These are phyloP conservation scores for Coregonus ussuriensis DNA, from an alignment of 2,797 vertebrate genomes.

Conservation along the genomic window DNA sequence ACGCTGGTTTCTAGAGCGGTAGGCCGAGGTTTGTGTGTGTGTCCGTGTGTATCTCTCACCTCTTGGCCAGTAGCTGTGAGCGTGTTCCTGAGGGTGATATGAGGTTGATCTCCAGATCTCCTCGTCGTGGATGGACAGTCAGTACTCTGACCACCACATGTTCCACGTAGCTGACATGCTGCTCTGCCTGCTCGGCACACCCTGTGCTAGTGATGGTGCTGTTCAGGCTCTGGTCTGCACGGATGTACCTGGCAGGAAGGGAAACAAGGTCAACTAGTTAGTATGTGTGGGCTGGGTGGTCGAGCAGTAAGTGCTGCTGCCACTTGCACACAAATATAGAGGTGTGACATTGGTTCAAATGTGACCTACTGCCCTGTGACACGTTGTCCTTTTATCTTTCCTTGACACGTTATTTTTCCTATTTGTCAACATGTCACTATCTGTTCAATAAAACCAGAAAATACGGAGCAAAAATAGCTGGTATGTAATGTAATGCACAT, in stretches of 20 bases:
- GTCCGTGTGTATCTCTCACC: slow-evolving; percentile 66
- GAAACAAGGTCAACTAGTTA: neutral
- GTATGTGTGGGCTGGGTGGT: neutral
- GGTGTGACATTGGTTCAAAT: neutral
- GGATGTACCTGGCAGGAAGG: slow-evolving; percentile 78
- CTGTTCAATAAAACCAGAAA: neutral
- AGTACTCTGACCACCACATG: slow-evolving; percentile 85
- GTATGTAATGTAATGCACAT: too few relatives aligned
- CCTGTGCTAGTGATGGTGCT: slow-evolving; percentile 75
- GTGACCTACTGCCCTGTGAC: neutral
- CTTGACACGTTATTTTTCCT: neutral
- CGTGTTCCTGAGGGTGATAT: slow-evolving; percentile 86
- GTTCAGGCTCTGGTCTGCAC: slow-evolving; percentile 79
- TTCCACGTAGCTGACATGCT: slow-evolving; percentile 82
- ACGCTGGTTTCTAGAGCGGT: neutral
- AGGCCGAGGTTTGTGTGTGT: neutral
- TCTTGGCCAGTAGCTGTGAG: slow-evolving; percentile 87
- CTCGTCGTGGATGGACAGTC: slow-evolving; percentile 83
- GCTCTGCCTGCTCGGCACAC: slow-evolving; percentile 77
- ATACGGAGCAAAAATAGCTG: too few relatives aligned
- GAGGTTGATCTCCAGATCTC: slow-evolving; percentile 90
- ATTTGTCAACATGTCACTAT: neutral
- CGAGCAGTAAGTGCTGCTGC: neutral
- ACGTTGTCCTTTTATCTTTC: neutral
- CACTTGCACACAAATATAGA: neutral